Percentiles rank a stretch among this genome's conserved stretches.
Conservation (phyloP, 2,888 invertebrate genomes). For the Tuberolachnus salignus region DNA sequence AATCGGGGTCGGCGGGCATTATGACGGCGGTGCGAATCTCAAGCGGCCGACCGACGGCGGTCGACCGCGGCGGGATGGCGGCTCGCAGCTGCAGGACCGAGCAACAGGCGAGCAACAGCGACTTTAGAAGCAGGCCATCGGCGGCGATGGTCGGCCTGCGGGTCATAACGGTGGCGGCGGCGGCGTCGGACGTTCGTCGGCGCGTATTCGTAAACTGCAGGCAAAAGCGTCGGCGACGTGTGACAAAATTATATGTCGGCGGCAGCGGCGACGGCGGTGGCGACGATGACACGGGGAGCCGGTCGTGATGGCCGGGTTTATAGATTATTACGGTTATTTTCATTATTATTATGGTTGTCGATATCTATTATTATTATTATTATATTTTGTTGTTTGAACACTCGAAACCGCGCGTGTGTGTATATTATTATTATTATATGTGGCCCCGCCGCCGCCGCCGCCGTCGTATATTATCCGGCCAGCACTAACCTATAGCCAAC, state of each 20-base stretch:
- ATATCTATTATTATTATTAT: constrained; percentile 1
- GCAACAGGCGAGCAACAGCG: not conserved
- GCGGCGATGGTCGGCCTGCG: not conserved
- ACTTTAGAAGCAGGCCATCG: not conserved
- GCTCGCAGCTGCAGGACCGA: not conserved
- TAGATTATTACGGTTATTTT: not conserved
- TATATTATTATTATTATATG: not conserved
- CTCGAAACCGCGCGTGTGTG: constrained; percentile 1
- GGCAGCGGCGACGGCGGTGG: not conserved
- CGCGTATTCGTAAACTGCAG: not conserved
- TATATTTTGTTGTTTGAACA: constrained; percentile 45
- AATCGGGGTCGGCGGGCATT: constrained; percentile 58
- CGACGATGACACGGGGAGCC: not conserved
- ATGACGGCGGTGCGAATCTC: constrained; percentile 59
- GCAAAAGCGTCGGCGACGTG: not conserved
- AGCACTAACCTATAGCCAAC: constrained; percentile 1
- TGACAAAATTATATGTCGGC: too few relatives aligned
- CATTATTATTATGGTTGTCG: constrained; percentile 3
- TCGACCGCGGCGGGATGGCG: not conserved
- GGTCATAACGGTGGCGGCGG: constrained; percentile 15
- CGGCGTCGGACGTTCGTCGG: not conserved
- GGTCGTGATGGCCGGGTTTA: too few relatives aligned
- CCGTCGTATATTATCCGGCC: not conserved
- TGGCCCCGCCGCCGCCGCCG: too few relatives aligned
- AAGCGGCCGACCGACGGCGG: not conserved